Percentiles rank a stretch among this genome's conserved stretches.
phyloP scores from a whole-genome alignment of 2,113 vertebrate genomes.

The Sus scrofa region T2T-Sscrofa CM000812.6:118962501-118963000 shows the following conservation, averaged over 20 bases:
- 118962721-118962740: conserved; percentile 98
- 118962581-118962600: neutral
- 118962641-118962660: conserved; percentile 98
- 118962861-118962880: too few species aligned
- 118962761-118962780: conserved; percentile 96
- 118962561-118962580: neutral
- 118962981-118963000: neutral
- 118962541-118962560: neutral
- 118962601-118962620: conserved; percentile 87
- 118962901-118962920: neutral
- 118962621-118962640: conserved; percentile 98
- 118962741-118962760: conserved; percentile 96
- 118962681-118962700: conserved; percentile 96
- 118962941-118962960: neutral
- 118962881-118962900: accelerated
- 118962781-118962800: conserved; percentile 99
- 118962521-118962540: neutral
- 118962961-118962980: neutral
- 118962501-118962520: neutral
- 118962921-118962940: neutral
- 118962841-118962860: accelerated
- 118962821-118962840: neutral
- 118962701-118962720: conserved; percentile 96
- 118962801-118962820: conserved; percentile 79
- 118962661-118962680: conserved; percentile 97